Conservation (phyloP, 2,888 invertebrate genomes). For the Troglohyphantes excavatus region DNA sequence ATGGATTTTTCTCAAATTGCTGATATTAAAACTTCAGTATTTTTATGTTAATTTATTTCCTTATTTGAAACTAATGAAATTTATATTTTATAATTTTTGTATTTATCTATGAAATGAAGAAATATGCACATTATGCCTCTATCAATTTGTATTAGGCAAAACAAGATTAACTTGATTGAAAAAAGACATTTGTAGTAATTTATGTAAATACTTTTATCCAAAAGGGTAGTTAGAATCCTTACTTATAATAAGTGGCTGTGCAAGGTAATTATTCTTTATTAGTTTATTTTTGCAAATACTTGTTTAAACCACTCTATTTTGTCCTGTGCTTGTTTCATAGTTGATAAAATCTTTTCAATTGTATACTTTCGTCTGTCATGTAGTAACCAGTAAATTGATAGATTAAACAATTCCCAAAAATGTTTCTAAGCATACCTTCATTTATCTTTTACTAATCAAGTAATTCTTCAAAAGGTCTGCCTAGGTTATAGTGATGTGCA, state of each 20-base stretch:
- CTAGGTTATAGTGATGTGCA: constrained; percentile 35
- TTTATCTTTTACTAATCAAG: neutral
- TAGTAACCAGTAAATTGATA: neutral
- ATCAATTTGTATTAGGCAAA: neutral
- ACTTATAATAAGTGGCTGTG: neutral
- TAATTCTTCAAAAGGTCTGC: neutral
- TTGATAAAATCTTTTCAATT: neutral
- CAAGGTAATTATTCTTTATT: no score
- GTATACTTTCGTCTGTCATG: neutral
- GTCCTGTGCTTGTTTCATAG: neutral
- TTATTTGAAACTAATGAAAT: neutral
- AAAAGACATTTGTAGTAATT: neutral
- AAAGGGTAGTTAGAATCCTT: neutral
- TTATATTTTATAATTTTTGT: neutral
- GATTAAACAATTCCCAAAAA: no score
- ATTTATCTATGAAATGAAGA: neutral
- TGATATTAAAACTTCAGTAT: neutral
- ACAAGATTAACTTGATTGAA: no score
- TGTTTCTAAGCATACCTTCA: no score
- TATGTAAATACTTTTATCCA: neutral
- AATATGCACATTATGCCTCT: neutral
- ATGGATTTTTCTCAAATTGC: no score
- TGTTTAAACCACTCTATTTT: no score
- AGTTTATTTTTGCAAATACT: no score
- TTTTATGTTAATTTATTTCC: neutral